Percentiles rank a stretch among this genome's conserved stretches.
phyloP scores from a whole-genome alignment of 2,113 vertebrate species.

The Rhizomys pruinosus region DNA sequence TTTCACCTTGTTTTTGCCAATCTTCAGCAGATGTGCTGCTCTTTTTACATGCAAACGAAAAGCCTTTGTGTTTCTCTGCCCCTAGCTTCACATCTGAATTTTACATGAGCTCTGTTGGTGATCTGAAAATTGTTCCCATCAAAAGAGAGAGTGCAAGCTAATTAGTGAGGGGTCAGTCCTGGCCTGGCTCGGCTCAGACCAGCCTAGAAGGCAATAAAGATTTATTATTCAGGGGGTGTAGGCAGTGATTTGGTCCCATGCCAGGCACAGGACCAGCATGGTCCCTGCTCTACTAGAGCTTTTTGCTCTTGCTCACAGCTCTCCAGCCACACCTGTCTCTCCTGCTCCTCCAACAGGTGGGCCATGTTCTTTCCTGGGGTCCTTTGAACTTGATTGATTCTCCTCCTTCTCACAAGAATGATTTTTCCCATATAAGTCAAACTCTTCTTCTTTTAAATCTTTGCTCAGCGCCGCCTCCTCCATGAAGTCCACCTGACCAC shows the following conservation, averaged over 20 bases:
- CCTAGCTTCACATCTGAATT: constrained; percentile 64
- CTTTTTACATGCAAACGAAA: constrained; percentile 59
- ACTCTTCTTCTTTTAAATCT: not conserved
- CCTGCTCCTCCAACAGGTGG: not conserved
- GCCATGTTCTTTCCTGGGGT: not conserved
- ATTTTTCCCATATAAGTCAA: not conserved
- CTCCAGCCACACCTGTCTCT: not conserved
- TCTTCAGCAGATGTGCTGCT: constrained; percentile 54
- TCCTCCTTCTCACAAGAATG: not conserved
- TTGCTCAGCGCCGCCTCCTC: not conserved
- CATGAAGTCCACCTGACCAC: not conserved
- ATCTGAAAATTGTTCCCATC: constrained; percentile 67
- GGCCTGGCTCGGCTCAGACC: not conserved
- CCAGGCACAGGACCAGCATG: not conserved
- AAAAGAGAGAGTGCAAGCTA: constrained; percentile 53
- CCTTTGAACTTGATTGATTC: not conserved
- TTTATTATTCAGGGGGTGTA: not conserved
- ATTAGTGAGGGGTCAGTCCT: constrained; percentile 48
- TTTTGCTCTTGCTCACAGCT: not conserved
- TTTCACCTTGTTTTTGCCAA: constrained; percentile 50
- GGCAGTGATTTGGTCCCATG: not conserved
- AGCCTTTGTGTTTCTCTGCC: constrained; percentile 54
- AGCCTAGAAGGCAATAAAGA: not conserved
- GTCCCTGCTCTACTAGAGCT: not conserved
- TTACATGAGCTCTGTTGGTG: constrained; percentile 61